Base-by-base conservation (phyloP, 1,140 invertebrate genomes). In the Drosophila sp. region DNA sequence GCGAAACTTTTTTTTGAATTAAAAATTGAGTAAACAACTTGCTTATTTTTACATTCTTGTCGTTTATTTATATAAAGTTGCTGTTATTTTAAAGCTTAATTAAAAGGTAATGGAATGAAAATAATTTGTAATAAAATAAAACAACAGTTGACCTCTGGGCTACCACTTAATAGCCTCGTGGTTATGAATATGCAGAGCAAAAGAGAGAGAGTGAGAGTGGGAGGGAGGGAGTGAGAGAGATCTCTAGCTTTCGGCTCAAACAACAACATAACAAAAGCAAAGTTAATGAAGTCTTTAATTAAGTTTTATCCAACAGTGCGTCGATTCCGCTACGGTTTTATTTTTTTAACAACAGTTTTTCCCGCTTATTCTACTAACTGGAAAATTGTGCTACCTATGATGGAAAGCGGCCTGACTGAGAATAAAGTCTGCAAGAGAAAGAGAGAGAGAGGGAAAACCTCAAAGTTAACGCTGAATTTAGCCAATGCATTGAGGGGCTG, bases 251-350 rank as follows among this genome's bases (percentile, higher is more conserved):
- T 41, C 21, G 46, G 59, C 46, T 51, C 16, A 21, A 25, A 56
- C 34, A 16, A 18, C 27, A 29, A 18, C 64, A 54, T 65, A 72
- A 77, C 72, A 84, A 80, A 67, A 62, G 69, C 67, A 63, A 71
- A 73, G 76, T 73, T 84, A 84, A 84, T 84, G 69, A 84, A 77
- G 80, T 80, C 80, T 67, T 80, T 80, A 86, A 86, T 86, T 76
- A 80, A 86, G 81, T 81, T 72, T 78, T 69, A 74, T 66, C 45
- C 9, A n/a, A 11, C 11, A 11, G 36, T 38, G 18, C 7, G 57
- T 64, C 48, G 41, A 45, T 34, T 51, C 13, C 32, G 25, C 14
- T 51, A 36, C 56, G 51, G 40, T 18, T 72, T 64, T 38, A 18
- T 6, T 45, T 56, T 3, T 21, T 25, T 40, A 32, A 13, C 6